These are phyloP conservation scores for Caenorhabditis doughertyi DNA, from an alignment of 2,888 invertebrate species.

Conservation along the genomic window DNA sequence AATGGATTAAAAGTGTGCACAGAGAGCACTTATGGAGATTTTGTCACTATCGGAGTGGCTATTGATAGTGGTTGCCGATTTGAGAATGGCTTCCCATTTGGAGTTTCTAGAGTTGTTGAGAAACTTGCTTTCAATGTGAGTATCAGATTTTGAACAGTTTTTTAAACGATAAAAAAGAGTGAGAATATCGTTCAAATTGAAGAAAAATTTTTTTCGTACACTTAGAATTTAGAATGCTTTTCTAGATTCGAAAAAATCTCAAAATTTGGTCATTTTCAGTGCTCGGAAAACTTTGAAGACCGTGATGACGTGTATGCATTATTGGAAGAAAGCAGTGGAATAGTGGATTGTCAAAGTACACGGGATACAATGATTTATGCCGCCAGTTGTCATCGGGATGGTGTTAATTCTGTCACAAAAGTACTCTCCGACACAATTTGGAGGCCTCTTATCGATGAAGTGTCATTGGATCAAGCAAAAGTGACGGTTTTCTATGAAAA, in stretches of 20 bases:
- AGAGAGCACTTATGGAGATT: slow-evolving; percentile 96
- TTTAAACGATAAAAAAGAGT: no score
- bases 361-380: slow-evolving; percentile 98
- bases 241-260: not conserved
- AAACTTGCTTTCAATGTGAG: slow-evolving; percentile 91
- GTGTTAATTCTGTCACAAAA: slow-evolving; percentile 91
- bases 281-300: slow-evolving; percentile 60
- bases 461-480: slow-evolving; percentile 88
- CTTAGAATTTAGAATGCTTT: no score
- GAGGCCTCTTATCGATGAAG: slow-evolving; percentile 89
- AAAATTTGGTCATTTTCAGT: slow-evolving; percentile 40
- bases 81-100: slow-evolving; percentile 96
- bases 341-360: slow-evolving; percentile 81
- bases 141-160: not conserved
- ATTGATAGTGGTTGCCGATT: slow-evolving; percentile 97
- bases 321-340: slow-evolving; percentile 85
- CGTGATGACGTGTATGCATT: slow-evolving; percentile 87
- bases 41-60: slow-evolving; percentile 97
- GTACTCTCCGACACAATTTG: slow-evolving; percentile 94
- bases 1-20: slow-evolving; percentile 88
- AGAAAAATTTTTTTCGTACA: no score
- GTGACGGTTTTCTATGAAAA: slow-evolving; percentile 93
- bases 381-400: slow-evolving; percentile 91
- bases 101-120: slow-evolving; percentile 97
- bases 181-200: no score